Base-by-base conservation (phyloP, 2,888 invertebrate genomes). In the Lagria hirta region DNA sequence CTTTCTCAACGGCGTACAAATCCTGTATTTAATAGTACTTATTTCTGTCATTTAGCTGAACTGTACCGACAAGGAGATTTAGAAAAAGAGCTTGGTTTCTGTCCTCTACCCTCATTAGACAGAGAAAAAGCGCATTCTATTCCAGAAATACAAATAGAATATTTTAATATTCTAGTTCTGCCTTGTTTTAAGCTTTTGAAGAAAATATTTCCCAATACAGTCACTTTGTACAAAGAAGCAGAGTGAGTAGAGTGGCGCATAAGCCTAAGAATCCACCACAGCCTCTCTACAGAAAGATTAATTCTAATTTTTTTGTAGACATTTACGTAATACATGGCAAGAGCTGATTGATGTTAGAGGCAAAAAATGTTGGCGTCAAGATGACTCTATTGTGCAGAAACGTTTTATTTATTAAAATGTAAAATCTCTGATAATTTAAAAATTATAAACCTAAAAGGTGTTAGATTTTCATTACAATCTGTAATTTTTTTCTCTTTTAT, bases 81-180 rank as follows among this genome's bases (percentile, higher is more conserved):
- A 13, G 80, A 82, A 61, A 78, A 79, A 15, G 65, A 61, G 3
- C 71, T 80, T 73, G 81, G 81, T 26, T 73, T 79, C 59, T 74
- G 71, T 0, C 81, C 82, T 0, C 71, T 81, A 3, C 75, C 79
- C 46, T 77, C 81, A 73, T 81, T 82, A 82, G 81, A 82, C 65
- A 70, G 81, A 26, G 74, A 75, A 1, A 79, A 79, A 55, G 64
- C 71, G 48, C 55, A 72, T 46, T 73, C 75, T 63, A 76, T 81
- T 60, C 80, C 82, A 0, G 77, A 79, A 13, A 81, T 81, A 52
- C 82, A 83, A 72, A 75, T 80, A 10, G 77, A 80, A 64, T 82
- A 82, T 69, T 65, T 81, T 11, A 73, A 75, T 0, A 76, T 80
- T 18, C 76, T 82, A 33, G 78, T 79, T 48, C 61, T 81, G 55